A percentile compares a stretch with the other conserved stretches of the same genome.
Evolutionary conservation across 1,140 invertebrate genomes (phyloP).

Genomic region (Habropoda laboriosa): DNA sequence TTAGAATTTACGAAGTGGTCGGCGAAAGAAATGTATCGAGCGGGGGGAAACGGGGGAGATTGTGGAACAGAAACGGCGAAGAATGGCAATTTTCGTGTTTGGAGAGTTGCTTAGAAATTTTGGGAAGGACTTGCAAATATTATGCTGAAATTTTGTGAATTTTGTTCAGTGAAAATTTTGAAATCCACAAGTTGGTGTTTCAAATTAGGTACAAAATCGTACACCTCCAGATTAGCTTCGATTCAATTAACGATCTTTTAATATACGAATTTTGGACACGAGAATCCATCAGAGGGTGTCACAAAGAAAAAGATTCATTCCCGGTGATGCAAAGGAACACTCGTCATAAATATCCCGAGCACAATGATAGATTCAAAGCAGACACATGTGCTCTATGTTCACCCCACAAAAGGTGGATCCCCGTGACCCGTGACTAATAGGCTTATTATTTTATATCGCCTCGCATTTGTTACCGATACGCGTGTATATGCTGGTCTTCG

Average conservation of each 20-base stretch:
- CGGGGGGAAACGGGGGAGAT: too few species aligned
- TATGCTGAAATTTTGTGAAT: too few species aligned
- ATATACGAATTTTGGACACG: too few species aligned
- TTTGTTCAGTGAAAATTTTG: too few species aligned
- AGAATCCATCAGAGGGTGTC: background rate
- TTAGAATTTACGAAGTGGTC: background rate
- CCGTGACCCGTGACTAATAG: constrained; percentile 76
- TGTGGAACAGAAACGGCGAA: too few species aligned
- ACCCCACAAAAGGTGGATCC: constrained; percentile 46
- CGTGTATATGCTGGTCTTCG: constrained; percentile 35
- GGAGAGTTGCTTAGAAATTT: too few species aligned
- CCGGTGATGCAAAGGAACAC: background rate
- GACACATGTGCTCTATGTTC: constrained; percentile 29
- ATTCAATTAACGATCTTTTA: too few species aligned
- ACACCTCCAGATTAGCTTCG: too few species aligned
- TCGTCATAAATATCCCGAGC: constrained; percentile 30
- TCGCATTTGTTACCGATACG: constrained; percentile 75
- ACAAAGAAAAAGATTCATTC: background rate
- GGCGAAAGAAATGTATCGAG: background rate
- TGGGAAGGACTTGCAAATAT: too few species aligned
- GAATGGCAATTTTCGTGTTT: too few species aligned
- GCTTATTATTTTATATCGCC: constrained; percentile 81
- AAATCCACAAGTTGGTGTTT: too few species aligned
- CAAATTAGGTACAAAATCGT: too few species aligned
- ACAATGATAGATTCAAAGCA: constrained; percentile 30